Percentiles rank a stretch among this genome's conserved stretches.
Conservation (phyloP, 2,888 invertebrate genomes). For the Balanococcus diminutus region DNA sequence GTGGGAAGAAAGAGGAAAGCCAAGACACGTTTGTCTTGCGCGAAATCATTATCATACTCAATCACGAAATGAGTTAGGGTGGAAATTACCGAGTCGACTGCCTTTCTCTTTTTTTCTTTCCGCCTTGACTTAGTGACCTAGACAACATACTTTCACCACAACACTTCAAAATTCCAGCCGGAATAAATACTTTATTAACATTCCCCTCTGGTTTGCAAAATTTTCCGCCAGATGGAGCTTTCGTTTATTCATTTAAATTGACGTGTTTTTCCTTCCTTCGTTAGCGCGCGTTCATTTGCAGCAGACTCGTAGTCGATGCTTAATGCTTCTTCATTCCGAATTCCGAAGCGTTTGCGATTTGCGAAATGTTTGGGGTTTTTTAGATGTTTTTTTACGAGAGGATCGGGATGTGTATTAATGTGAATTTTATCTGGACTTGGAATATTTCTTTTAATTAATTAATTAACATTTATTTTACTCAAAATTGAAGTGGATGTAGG, state of each 20-base stretch:
- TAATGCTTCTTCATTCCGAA: too few relatives aligned
- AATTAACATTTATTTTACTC: too few relatives aligned
- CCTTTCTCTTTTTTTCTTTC: constrained; percentile 35
- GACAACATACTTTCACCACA: constrained; percentile 48
- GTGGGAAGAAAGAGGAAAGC: constrained; percentile 34
- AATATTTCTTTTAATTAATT: too few relatives aligned
- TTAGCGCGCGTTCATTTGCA: not conserved
- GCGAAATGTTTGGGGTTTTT: too few relatives aligned
- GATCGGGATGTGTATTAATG: too few relatives aligned
- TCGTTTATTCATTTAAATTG: constrained; percentile 14
- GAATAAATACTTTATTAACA: constrained; percentile 52
- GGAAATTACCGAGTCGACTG: constrained; percentile 48
- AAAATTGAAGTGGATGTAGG: too few relatives aligned
- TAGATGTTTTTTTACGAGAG: too few relatives aligned
- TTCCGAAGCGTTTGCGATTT: too few relatives aligned
- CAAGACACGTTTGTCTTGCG: constrained; percentile 52
- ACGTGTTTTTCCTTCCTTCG: not conserved
- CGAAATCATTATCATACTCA: constrained; percentile 50
- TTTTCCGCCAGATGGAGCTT: constrained; percentile 32
- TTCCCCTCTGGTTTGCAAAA: constrained; percentile 31
- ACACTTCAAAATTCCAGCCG: constrained; percentile 40
- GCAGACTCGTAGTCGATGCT: not conserved
- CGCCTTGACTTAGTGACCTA: constrained; percentile 51
- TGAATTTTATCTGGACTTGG: too few relatives aligned
- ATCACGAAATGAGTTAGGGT: constrained; percentile 50